Conservation (phyloP, 2,797 vertebrate species). For the Hafferia zeledoni region DNA sequence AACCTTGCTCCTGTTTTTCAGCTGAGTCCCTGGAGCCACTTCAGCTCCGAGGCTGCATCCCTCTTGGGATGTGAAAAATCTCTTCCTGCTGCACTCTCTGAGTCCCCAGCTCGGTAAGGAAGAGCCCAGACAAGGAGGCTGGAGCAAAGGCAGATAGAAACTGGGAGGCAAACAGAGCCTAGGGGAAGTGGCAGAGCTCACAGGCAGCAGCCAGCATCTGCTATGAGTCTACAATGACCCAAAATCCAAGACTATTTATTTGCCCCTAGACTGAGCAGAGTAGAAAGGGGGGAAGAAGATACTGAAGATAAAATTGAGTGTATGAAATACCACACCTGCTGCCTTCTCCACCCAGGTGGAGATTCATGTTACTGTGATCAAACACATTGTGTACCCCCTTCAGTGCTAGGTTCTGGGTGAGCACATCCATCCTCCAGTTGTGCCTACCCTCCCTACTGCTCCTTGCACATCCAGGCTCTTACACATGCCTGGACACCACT, state of each 20-base stretch:
- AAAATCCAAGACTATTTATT: neutral
- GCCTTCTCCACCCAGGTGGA: neutral
- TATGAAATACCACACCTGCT: neutral
- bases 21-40: neutral
- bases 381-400: fast-evolving
- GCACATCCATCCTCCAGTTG: neutral
- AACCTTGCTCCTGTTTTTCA: neutral
- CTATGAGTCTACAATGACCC: neutral
- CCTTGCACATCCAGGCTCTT: fast-evolving
- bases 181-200: neutral
- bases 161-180: neutral
- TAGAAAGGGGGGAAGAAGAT: neutral
- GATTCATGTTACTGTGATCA: fast-evolving
- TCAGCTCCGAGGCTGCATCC: neutral
- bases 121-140: neutral
- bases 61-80: neutral
- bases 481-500: fast-evolving
- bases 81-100: neutral
- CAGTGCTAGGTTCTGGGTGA: neutral
- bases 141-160: neutral
- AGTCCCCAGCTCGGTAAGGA: neutral
- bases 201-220: neutral
- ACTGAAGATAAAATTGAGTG: neutral
- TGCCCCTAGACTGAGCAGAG: neutral
- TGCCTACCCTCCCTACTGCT: neutral